Conservation (phyloP, 1,140 invertebrate species). For the Scaptomyza montana region DNA sequence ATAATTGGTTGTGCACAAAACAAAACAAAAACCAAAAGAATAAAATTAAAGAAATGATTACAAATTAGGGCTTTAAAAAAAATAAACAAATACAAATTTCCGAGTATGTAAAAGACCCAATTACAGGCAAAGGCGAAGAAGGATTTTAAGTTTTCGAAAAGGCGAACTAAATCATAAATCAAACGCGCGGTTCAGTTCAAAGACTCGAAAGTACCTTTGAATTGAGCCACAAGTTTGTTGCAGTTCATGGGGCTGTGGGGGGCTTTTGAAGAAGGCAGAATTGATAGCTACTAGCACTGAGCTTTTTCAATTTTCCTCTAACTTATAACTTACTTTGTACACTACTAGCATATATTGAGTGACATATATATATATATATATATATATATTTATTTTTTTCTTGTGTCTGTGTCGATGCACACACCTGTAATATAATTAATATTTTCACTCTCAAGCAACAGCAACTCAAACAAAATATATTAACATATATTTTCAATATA, state of each 20-base stretch:
- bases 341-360: conserved; percentile 1
- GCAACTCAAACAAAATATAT: conserved; percentile 4
- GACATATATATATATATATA: no score
- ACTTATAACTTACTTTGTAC: neutral
- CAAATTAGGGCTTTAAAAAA: neutral
- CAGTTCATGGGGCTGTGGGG: neutral
- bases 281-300: conserved; percentile 9
- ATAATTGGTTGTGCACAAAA: conserved; percentile 83
- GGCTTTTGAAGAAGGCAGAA: neutral
- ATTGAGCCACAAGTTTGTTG: conserved; percentile 57
- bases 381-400: conserved; percentile 10
- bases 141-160: neutral
- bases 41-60: no score
- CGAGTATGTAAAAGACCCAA: neutral
- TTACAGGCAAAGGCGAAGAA: neutral
- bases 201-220: conserved; percentile 16
- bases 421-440: conserved; percentile 44
- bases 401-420: conserved; percentile 8
- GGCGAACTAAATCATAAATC: conserved; percentile 9
- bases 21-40: conserved; percentile 1
- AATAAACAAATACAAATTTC: neutral
- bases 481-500: conserved; percentile 3
- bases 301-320: conserved; percentile 22
- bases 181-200: conserved; percentile 53
- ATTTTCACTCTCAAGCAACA: conserved; percentile 33